Evolutionary conservation across 2,888 invertebrate species (phyloP).

Genomic region (Leucophenga montana): DNA sequence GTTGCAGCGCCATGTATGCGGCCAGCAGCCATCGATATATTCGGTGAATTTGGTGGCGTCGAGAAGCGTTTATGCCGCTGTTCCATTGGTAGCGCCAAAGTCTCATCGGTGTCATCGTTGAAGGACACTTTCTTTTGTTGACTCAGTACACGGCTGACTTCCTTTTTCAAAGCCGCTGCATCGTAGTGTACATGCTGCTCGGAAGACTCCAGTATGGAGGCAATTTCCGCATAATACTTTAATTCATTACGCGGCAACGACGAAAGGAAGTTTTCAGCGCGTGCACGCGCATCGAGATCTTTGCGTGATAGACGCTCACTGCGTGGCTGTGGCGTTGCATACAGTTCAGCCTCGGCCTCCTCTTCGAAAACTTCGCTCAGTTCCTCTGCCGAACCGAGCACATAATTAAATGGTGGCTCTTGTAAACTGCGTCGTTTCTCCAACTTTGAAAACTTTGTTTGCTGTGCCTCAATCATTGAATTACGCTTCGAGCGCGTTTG

Average conservation of each 20-base stretch:
- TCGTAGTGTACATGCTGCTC: conserved; percentile 68
- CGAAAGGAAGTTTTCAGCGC: conserved; percentile 72
- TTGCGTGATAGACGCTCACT: conserved; percentile 69
- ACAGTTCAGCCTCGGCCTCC: conserved; percentile 46
- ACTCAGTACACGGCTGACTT: conserved; percentile 72
- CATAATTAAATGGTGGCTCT: conserved; percentile 79
- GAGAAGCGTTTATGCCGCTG: conserved; percentile 71
- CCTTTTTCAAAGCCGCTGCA: conserved; percentile 72
- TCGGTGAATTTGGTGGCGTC: conserved; percentile 84
- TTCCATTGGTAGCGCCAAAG: conserved; percentile 24
- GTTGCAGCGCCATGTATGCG: conserved; percentile 34
- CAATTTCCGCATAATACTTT: conserved; percentile 73
- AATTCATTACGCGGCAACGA: conserved; percentile 72
- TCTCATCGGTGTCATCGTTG: conserved; percentile 55
- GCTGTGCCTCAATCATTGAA: conserved; percentile 83
- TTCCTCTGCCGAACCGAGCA: conserved; percentile 66
- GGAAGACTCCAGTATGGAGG: conserved; percentile 71
- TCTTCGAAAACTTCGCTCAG: conserved; percentile 71
- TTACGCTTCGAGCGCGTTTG: conserved; percentile 78
- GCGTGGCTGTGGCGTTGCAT: conserved; percentile 50
- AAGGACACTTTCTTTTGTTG: conserved; percentile 73
- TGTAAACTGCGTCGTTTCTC: conserved; percentile 84
- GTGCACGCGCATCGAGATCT: conserved; percentile 71
- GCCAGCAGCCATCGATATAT: conserved; percentile 77
- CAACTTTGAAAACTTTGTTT: conserved; percentile 72